Base-by-base conservation (phyloP, 2,797 vertebrate genomes). In the Siniperca scherzeri region DNA sequence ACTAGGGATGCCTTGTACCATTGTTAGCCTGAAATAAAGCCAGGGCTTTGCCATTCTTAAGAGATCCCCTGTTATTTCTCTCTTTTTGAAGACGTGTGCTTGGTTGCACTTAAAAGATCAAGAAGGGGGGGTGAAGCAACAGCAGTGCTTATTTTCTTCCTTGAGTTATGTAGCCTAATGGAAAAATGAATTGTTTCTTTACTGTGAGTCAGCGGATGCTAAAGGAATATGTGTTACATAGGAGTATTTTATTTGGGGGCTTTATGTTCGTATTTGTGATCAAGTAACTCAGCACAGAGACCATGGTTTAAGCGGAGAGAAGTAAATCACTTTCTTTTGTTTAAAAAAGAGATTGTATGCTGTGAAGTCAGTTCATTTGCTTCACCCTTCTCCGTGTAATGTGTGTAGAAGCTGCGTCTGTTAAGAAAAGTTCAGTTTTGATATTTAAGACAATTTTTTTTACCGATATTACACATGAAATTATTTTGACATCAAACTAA, bases 151-250 rank as follows among this genome's bases (percentile, higher is more conserved):
- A 89, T 91, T 92, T 92, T 93, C 89, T 93, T 87, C 89, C 88
- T 92, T 93, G 90, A 93, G 74, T 77, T 90, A 94, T 94, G 95
- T 94, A 94, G 94, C 95, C 87, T 91, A 86, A 88, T 88, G 82
- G 72, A 92, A 86, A 87, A 74, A 75, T 36, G 21, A 87, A 80
- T 74, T 84, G 65, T 91, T 92, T 92, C 81, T 93, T 87, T 94
- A 94, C 94, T 94, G 94, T 95, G 94, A 95, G 91, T 93, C 86
- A 87, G 89, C 71, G 90, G 92, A 94, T 93, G 86, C 89, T 93
- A 94, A 93, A 94, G 93, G 93, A 95, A 91, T 92, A 91, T 87
- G 84, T 94, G 94, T 95, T 94, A 94, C 95, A 95, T 94, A 93
- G 93, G 94, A 95, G 91, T 91, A 84, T 90, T 88, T 83, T 60